Conservation (phyloP, 37 sponge, comb jelly and placozoan species). For the Dysidea cf. avara region DNA sequence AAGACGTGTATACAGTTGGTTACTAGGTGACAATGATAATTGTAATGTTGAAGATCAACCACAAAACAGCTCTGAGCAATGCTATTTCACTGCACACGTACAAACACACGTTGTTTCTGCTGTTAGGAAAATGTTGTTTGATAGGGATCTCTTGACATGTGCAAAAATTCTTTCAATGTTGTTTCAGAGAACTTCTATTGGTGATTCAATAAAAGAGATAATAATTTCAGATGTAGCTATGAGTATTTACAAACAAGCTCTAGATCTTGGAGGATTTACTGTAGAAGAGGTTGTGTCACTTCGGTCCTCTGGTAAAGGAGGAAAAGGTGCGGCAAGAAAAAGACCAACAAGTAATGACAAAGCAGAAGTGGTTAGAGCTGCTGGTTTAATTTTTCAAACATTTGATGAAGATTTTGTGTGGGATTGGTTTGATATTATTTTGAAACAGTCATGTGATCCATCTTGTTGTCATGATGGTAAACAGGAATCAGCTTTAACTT, state of each 20-base stretch:
- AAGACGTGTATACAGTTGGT: slow-evolving; percentile 78
- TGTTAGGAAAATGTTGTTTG: neutral
- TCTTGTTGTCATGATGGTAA: neutral
- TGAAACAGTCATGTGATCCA: slow-evolving; percentile 8
- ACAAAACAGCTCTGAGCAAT: neutral
- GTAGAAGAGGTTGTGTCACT: no score
- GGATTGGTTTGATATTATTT: slow-evolving; percentile 34
- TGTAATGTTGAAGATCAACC: neutral
- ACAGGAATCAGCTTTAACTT: neutral
- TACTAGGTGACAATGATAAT: slow-evolving; percentile 55
- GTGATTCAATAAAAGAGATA: no score
- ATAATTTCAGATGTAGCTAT: no score
- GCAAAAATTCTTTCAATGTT: no score
- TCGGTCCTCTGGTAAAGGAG: no score
- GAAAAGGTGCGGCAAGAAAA: no score
- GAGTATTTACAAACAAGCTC: no score
- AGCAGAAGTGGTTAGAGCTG: slow-evolving; percentile 53
- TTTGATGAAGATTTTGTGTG: slow-evolving; percentile 39
- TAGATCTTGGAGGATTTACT: no score
- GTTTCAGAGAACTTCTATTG: no score
- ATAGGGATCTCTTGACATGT: no score
- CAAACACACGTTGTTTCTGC: neutral
- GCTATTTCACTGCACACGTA: neutral
- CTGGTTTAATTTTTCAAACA: slow-evolving; percentile 34
- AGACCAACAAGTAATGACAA: no score